Evolutionary conservation across 2,797 vertebrate species (phyloP).

Genomic region (Hoplostethus mediterraneus): DNA sequence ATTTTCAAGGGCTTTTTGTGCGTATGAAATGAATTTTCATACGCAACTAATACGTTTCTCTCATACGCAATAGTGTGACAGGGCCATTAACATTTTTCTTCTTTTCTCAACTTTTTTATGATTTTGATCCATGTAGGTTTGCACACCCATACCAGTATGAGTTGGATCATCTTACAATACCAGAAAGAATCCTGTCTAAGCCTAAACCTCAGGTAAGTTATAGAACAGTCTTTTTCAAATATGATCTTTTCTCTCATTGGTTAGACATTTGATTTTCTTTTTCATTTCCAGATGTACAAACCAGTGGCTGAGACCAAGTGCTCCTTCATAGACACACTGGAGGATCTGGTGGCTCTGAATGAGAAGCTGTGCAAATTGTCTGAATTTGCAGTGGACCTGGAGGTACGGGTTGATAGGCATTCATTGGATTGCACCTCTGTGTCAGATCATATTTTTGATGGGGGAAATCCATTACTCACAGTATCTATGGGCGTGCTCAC

Average conservation of each 20-base stretch:
- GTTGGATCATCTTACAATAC: conserved; percentile 87
- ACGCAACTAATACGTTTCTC: no score
- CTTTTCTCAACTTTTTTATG: neutral
- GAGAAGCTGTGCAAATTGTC: conserved; percentile 88
- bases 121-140: conserved; percentile 84
- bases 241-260: neutral
- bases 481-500: no score
- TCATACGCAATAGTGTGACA: no score
- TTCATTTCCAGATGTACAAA: conserved; percentile 85
- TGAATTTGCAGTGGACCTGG: conserved; percentile 96
- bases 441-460: neutral
- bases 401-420: conserved; percentile 81
- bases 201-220: conserved; percentile 88
- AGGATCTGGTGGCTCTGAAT: conserved; percentile 91
- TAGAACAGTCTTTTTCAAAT: neutral
- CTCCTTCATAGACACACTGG: conserved; percentile 88
- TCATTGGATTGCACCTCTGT: neutral
- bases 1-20: no score
- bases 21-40: no score
- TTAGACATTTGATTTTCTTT: neutral
- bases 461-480: neutral
- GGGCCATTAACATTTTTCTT: neutral
- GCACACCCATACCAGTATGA: conserved; percentile 96
- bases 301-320: conserved; percentile 87
- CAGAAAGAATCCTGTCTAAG: conserved; percentile 86